Percentiles rank a stretch among this genome's conserved stretches.
phyloP scores from a whole-genome alignment of 1,140 invertebrate species.

The Drosophila lowei region DNA sequence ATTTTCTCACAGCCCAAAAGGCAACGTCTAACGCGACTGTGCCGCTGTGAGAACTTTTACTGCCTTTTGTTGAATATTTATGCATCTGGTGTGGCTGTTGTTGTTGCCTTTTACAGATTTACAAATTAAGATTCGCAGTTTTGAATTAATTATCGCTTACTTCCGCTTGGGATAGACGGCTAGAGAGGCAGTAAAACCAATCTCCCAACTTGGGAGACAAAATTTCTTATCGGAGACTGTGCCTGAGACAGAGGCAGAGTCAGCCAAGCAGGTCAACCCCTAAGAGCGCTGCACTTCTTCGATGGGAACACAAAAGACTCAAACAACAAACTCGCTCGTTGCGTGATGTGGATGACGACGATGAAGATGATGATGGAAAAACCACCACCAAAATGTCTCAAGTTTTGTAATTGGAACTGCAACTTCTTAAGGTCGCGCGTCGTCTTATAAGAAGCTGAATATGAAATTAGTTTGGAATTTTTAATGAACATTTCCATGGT shows the following conservation, averaged over 20 bases:
- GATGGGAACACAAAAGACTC: conserved; percentile 63
- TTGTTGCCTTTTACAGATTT: conserved; percentile 61
- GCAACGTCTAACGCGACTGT: not conserved
- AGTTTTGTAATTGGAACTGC: conserved; percentile 65
- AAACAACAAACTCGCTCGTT: conserved; percentile 66
- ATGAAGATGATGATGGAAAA: conserved; percentile 38
- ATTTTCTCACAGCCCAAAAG: conserved; percentile 79
- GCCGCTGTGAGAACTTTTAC: conserved; percentile 59
- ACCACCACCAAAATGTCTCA: conserved; percentile 63
- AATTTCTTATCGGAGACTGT: conserved; percentile 62
- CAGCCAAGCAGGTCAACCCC: conserved; percentile 59
- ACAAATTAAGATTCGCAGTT: conserved; percentile 74
- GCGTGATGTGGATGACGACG: conserved; percentile 48
- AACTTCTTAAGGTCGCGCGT: conserved; percentile 66
- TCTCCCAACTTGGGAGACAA: conserved; percentile 32
- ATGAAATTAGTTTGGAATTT: conserved; percentile 79
- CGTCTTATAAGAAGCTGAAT: conserved; percentile 78
- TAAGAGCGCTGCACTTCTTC: conserved; percentile 34
- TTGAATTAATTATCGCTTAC: conserved; percentile 76
- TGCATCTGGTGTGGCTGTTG: conserved; percentile 52
- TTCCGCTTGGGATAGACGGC: conserved; percentile 47
- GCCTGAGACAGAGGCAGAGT: conserved; percentile 35
- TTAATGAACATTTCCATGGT: conserved; percentile 69
- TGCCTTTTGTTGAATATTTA: conserved; percentile 74
- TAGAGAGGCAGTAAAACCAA: conserved; percentile 28